phyloP scores from a whole-genome alignment of 2,113 vertebrate genomes.

The Sinocyclocheilus maitianheensis region DNA sequence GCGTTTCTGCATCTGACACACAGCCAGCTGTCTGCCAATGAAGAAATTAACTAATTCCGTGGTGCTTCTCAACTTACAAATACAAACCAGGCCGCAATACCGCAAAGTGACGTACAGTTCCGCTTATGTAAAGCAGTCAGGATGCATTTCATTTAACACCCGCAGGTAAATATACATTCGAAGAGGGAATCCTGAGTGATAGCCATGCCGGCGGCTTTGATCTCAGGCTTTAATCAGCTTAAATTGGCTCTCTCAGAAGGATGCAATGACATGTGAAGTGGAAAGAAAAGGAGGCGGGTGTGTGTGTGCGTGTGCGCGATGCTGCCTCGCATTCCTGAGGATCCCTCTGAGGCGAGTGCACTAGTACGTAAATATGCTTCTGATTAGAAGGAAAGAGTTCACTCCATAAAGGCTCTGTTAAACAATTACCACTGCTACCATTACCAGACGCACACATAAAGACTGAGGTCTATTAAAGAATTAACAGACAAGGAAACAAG shows the following conservation, averaged over 20 bases:
- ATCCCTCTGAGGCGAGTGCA: slow-evolving; percentile 66
- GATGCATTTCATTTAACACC: slow-evolving; percentile 35
- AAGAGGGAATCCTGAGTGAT: slow-evolving; percentile 48
- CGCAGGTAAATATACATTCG: slow-evolving; percentile 1
- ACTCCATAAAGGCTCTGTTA: slow-evolving; percentile 75
- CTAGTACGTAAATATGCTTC: slow-evolving; percentile 71
- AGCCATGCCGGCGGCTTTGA: slow-evolving; percentile 52
- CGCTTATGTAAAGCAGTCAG: slow-evolving; percentile 26
- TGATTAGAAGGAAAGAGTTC: slow-evolving; percentile 73
- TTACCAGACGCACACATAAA: slow-evolving; percentile 58
- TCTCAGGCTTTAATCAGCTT: slow-evolving; percentile 65
- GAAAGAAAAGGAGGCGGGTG: slow-evolving; percentile 52
- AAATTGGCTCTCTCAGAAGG: slow-evolving; percentile 32
- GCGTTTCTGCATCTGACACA: slow-evolving; percentile 66
- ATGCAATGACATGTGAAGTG: slow-evolving; percentile 64
- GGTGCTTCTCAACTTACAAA: slow-evolving; percentile 59
- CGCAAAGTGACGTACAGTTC: neutral
- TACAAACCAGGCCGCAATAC: neutral
- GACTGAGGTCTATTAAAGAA: slow-evolving; percentile 59
- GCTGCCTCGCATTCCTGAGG: slow-evolving; percentile 68
- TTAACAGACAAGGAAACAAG: slow-evolving; percentile 12
- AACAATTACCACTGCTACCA: slow-evolving; percentile 71
- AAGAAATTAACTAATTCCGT: slow-evolving; percentile 65
- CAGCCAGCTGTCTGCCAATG: slow-evolving; percentile 55
- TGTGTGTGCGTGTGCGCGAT: slow-evolving; percentile 26